Evolutionary conservation across 2,113 vertebrate genomes (phyloP).

Genomic region (Mesembrinibis cayennensis): DNA sequence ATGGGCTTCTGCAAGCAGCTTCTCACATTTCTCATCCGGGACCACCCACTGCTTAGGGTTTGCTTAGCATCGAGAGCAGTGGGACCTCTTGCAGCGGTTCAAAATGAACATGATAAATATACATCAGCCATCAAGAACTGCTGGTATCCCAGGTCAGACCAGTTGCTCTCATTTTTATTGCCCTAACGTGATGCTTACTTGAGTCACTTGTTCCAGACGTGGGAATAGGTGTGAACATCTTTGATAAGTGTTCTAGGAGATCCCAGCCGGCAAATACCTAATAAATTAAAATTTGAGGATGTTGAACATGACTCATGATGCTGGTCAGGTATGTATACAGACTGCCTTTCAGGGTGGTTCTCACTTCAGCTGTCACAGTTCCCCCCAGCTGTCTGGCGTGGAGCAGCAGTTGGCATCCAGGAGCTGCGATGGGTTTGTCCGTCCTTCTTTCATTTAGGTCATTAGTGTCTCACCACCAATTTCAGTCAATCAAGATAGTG

Average conservation of each 20-base stretch:
- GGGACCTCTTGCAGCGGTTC: neutral
- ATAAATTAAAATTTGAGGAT: neutral
- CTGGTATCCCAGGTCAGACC: neutral
- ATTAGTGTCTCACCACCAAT: neutral
- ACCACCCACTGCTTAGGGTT: neutral
- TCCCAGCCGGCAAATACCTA: neutral
- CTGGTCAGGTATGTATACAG: neutral
- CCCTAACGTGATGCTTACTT: neutral
- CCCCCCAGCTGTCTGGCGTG: neutral
- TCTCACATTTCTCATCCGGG: accelerated
- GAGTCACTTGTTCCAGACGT: neutral
- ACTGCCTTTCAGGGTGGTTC: neutral
- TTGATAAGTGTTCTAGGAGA: neutral
- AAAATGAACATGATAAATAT: neutral
- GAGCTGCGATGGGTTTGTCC: neutral
- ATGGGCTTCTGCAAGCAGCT: neutral
- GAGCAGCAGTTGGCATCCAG: neutral
- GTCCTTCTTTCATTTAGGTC: neutral
- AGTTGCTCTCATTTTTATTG: neutral
- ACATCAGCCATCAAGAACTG: neutral
- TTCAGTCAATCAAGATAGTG: neutral
- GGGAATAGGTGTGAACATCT: neutral
- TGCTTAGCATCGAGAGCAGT: neutral
- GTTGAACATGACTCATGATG: neutral
- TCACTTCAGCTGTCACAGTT: neutral